Conservation (phyloP, 2,888 invertebrate genomes). For the Nemapogon koenigi region DNA sequence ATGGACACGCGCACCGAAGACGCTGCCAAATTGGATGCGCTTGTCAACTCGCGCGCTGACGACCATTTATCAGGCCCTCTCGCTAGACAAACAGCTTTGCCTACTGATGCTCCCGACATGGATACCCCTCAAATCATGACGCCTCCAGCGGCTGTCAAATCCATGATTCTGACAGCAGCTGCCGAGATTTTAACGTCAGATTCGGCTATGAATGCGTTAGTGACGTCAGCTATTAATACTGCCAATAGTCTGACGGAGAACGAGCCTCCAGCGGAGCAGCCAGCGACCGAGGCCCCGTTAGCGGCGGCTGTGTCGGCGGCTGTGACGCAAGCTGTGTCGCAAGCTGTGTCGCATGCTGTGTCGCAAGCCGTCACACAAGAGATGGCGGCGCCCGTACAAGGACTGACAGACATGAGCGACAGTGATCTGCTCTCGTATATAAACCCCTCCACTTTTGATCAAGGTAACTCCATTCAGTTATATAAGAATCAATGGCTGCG, state of each 20-base stretch:
- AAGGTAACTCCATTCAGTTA: no score
- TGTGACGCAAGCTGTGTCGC: slow-evolving; percentile 52
- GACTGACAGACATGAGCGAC: slow-evolving; percentile 84
- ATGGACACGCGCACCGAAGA: slow-evolving; percentile 52
- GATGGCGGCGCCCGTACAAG: slow-evolving; percentile 70
- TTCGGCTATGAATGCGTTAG: slow-evolving; percentile 63
- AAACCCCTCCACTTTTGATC: slow-evolving; percentile 89
- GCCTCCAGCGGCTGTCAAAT: slow-evolving; percentile 71
- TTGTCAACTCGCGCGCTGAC: slow-evolving; percentile 64
- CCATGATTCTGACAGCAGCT: slow-evolving; percentile 78
- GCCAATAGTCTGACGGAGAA: slow-evolving; percentile 51
- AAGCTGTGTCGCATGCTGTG: slow-evolving; percentile 55
- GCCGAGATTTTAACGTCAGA: slow-evolving; percentile 73
- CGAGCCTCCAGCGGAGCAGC: slow-evolving; percentile 29
- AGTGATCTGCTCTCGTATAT: slow-evolving; percentile 88
- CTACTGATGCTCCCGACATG: slow-evolving; percentile 31
- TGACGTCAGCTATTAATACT: slow-evolving; percentile 60
- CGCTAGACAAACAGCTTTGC: slow-evolving; percentile 42
- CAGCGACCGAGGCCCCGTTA: slow-evolving; percentile 40
- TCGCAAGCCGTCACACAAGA: slow-evolving; percentile 56
- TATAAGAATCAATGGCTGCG: no score
- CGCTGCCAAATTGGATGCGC: slow-evolving; percentile 61
- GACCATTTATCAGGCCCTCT: slow-evolving; percentile 32
- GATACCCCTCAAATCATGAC: slow-evolving; percentile 53
- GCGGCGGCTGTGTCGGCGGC: slow-evolving; percentile 57